phyloP scores from a whole-genome alignment of 1,140 invertebrate genomes.

The Penaeus chinensis region DNA sequence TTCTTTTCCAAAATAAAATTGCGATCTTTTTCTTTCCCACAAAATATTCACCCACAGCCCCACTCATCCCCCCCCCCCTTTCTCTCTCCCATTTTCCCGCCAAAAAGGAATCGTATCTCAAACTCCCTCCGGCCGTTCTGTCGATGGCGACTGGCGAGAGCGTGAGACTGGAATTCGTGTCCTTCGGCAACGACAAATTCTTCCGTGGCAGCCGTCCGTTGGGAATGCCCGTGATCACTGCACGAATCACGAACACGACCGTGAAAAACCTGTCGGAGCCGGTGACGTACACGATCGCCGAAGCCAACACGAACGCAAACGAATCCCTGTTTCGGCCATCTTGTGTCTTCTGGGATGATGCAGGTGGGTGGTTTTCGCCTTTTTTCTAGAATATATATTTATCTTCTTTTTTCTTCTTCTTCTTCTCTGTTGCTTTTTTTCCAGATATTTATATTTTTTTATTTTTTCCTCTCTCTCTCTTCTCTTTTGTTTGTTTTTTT shows the following conservation, averaged over 20 bases:
- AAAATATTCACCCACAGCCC: too few relatives aligned
- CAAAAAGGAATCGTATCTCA: constrained; percentile 21
- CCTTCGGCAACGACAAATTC: constrained; percentile 49
- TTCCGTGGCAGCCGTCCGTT: constrained; percentile 3
- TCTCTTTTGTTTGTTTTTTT: too few relatives aligned
- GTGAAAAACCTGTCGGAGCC: constrained; percentile 66
- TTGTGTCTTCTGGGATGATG: constrained; percentile 71
- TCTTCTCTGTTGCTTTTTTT: too few relatives aligned
- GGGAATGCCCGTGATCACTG: constrained; percentile 38
- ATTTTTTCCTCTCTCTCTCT: too few relatives aligned
- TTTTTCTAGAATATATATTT: neutral
- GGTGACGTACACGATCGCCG: constrained; percentile 67
- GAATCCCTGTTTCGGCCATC: constrained; percentile 64
- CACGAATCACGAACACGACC: constrained; percentile 37
- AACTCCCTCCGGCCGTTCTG: constrained; percentile 28
- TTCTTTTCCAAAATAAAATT: too few relatives aligned
- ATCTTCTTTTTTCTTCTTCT: too few relatives aligned
- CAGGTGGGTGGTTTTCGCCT: constrained; percentile 65
- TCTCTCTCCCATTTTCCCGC: too few relatives aligned
- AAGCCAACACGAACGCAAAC: constrained; percentile 50
- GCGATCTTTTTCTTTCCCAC: too few relatives aligned
- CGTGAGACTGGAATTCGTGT: constrained; percentile 49
- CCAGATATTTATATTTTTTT: too few relatives aligned
- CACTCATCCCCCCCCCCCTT: too few relatives aligned
- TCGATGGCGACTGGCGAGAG: constrained; percentile 24